A percentile compares a stretch with the other conserved stretches of the same genome.
These are phyloP conservation scores for Phalangium opilio DNA, from an alignment of 2,888 invertebrate genomes.

Conservation along the genomic window DNA sequence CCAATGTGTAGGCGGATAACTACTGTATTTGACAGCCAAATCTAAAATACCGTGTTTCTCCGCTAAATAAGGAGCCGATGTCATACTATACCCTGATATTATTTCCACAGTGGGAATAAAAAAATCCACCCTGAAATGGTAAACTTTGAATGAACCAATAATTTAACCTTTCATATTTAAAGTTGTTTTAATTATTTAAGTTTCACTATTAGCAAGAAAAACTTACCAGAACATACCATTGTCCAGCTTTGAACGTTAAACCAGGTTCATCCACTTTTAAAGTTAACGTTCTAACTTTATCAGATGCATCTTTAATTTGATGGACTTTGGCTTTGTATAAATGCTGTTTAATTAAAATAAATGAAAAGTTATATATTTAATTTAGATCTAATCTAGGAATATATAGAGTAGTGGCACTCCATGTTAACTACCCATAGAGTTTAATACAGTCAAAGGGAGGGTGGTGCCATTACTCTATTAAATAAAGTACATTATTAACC, in stretches of 20 bases:
- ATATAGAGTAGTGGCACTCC: too few species aligned
- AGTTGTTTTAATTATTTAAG: neutral
- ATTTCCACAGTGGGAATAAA: slow-evolving; percentile 30
- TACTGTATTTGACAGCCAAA: slow-evolving; percentile 32
- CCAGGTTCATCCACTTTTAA: slow-evolving; percentile 25
- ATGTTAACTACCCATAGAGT: too few species aligned
- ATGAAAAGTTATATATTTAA: too few species aligned
- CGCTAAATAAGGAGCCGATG: slow-evolving; percentile 29
- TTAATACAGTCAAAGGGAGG: too few species aligned
- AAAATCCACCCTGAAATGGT: slow-evolving; percentile 33
- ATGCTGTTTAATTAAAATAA: slow-evolving; percentile 6
- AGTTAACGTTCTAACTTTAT: slow-evolving; percentile 27
- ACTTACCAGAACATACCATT: slow-evolving; percentile 28
- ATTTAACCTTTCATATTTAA: neutral
- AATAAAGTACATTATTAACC: neutral
- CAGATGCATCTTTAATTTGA: slow-evolving; percentile 25
- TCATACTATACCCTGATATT: slow-evolving; percentile 36
- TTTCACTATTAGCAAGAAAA: neutral
- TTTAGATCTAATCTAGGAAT: too few species aligned
- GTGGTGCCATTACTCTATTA: neutral
- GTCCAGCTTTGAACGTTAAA: slow-evolving; percentile 32
- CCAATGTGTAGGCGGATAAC: slow-evolving; percentile 34
- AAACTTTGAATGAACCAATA: neutral
- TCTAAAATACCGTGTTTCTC: slow-evolving; percentile 23
- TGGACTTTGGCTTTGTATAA: slow-evolving; percentile 24